Evolutionary conservation across 2,113 vertebrate species (phyloP), one percentile per base, ranked within the genome.

Genomic region (Thoracochromis brauschi): DNA sequence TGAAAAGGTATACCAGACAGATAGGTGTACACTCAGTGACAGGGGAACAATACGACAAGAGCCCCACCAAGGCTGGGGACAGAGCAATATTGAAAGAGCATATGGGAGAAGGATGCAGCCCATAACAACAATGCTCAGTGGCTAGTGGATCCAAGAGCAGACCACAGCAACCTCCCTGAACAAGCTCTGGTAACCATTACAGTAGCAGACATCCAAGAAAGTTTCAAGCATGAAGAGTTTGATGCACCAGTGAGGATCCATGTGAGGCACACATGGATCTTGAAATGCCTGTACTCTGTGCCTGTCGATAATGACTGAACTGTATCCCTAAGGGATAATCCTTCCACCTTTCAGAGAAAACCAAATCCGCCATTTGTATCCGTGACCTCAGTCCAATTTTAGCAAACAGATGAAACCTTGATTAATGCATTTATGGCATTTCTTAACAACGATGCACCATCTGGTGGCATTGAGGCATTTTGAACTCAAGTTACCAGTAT

Each of bases 1-100:
- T 63, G 16, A 63, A 63, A 63, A 63, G 58, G 58, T 63, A 63
- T 33, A 19, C 58, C 58, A 33, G 58, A 63, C 29, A 63, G 58
- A 19, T 19, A 63, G 4, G 5, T 63, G 16, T 63, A 63, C 9
- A 19, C 29, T 63, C 29, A 63, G 58, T 0, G 16, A 63, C 58
- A 33, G 58, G 29, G 9, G 0, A 33, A 63, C 29, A 63, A 19
- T 33, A 7, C 6, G 0, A 63, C 58, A 7, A 63, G 58, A 63
- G 58, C 5, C 58, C 29, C 58, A 0, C 16, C 58, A 33, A 33
- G 29, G 29, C 58, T 33, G 58, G 58, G 58, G 2, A 60, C 29
- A 33, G 1, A 63, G 29, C 2, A 63, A 63, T 33, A 63, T 63
- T 5, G 9, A 63, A 63, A 63, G 16, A 63, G 16, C 29, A 63